These are phyloP conservation scores for Noctua fimbriata DNA, from an alignment of 2,888 invertebrate genomes.

Conservation along the genomic window DNA sequence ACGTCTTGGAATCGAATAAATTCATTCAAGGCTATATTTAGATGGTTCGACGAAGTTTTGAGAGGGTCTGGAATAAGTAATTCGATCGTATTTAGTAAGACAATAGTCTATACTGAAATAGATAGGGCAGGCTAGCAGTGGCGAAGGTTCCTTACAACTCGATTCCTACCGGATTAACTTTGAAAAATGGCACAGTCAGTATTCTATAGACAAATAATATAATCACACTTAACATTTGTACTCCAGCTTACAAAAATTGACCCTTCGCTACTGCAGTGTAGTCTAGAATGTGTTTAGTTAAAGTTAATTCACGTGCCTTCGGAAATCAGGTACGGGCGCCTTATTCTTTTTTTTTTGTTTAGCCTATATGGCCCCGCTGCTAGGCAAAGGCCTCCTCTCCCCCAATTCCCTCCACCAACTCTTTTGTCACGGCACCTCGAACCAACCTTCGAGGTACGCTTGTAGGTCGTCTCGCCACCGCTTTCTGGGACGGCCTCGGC, in stretches of 20 bases:
- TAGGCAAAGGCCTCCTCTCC: not conserved
- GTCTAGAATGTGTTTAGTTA: not conserved
- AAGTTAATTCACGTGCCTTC: not conserved
- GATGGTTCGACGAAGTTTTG: not conserved
- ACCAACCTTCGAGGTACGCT: not conserved
- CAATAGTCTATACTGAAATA: not conserved
- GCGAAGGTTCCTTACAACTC: no score
- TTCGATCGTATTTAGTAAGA: not conserved
- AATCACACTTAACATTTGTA: no score
- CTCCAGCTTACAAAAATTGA: no score
- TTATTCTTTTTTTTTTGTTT: not conserved
- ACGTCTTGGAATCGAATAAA: slow-evolving; percentile 1
- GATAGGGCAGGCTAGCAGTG: no score
- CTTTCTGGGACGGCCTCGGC: no score
- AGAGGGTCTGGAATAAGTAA: slow-evolving; percentile 14
- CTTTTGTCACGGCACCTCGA: not conserved
- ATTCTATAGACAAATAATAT: no score
- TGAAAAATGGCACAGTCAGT: no score
- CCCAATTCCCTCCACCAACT: not conserved
- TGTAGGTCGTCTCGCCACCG: not conserved
- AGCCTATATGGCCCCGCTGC: no score
- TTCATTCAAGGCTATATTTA: not conserved
- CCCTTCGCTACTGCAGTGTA: no score
- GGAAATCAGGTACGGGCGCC: not conserved
- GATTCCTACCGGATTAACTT: no score